phyloP scores from a whole-genome alignment of 2,113 vertebrate species.

The Lichenostomus cassidix region DNA sequence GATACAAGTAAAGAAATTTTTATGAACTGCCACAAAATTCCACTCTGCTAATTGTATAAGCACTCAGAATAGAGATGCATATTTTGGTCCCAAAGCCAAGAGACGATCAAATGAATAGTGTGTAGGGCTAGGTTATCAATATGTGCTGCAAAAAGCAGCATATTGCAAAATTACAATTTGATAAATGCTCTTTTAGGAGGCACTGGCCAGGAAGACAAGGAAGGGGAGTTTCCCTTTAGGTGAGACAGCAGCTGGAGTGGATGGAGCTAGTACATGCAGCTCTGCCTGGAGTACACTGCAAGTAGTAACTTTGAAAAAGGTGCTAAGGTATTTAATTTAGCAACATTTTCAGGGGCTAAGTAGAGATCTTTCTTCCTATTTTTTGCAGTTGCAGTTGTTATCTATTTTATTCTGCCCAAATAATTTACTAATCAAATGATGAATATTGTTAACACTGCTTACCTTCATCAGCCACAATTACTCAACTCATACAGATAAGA shows the following conservation, averaged over 20 bases:
- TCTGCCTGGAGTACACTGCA: background rate
- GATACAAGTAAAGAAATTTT: background rate
- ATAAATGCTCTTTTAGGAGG: background rate
- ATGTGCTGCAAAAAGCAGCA: background rate
- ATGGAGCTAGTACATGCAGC: background rate
- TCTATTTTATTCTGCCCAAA: background rate
- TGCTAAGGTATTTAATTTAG: background rate
- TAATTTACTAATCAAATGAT: background rate
- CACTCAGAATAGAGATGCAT: background rate
- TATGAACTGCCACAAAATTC: background rate
- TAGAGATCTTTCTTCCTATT: too few species aligned
- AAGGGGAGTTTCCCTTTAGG: background rate
- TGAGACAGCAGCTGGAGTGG: background rate
- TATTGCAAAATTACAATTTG: background rate
- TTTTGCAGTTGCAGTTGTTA: background rate
- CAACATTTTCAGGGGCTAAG: background rate
- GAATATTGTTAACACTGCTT: background rate
- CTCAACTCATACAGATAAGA: background rate
- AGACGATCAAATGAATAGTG: background rate
- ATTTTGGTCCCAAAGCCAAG: background rate
- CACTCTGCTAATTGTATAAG: background rate
- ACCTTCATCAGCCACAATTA: background rate
- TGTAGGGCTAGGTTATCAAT: accelerated
- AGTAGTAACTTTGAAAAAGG: background rate
- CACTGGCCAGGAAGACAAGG: background rate